Conservation (phyloP, 2,888 invertebrate species). For the Drosophila borealis region DNA sequence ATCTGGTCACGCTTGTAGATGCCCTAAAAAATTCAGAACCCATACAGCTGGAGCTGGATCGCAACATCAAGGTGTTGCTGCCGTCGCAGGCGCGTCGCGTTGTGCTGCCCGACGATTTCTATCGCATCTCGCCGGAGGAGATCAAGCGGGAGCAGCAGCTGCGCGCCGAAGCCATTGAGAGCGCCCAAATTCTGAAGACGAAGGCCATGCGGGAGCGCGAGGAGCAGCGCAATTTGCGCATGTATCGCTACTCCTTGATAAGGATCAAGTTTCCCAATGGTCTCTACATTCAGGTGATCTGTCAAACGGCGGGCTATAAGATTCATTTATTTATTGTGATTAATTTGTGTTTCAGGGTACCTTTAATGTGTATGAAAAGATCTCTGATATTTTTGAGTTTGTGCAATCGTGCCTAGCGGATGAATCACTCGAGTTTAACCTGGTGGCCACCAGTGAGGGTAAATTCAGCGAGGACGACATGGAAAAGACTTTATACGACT, state of each 20-base stretch:
- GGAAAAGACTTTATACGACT: slow-evolving; percentile 91
- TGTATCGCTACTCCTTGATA: slow-evolving; percentile 94
- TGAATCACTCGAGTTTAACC: slow-evolving; percentile 89
- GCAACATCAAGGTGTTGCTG: slow-evolving; percentile 93
- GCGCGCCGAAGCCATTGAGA: slow-evolving; percentile 91
- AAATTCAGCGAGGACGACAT: slow-evolving; percentile 88
- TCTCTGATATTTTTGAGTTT: slow-evolving; percentile 90
- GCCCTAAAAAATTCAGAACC: slow-evolving; percentile 92
- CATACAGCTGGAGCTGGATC: slow-evolving; percentile 93
- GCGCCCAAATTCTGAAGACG: slow-evolving; percentile 93
- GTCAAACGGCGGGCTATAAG: no score
- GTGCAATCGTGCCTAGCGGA: slow-evolving; percentile 91
- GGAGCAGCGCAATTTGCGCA: slow-evolving; percentile 91
- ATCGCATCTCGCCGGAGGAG: slow-evolving; percentile 92
- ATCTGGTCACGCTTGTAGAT: slow-evolving; percentile 89
- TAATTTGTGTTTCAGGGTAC: slow-evolving; percentile 89
- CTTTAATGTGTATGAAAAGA: slow-evolving; percentile 93
- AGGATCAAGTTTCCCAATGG: slow-evolving; percentile 95
- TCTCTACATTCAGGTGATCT: slow-evolving; percentile 90
- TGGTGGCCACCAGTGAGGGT: slow-evolving; percentile 89
- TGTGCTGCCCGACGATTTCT: slow-evolving; percentile 94
- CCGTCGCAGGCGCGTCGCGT: slow-evolving; percentile 90
- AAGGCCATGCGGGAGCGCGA: slow-evolving; percentile 98
- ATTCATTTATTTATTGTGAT: neutral
- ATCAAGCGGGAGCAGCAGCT: slow-evolving; percentile 92